Base-by-base conservation (phyloP, 2,797 vertebrate species). In the Myotis findleyi region DNA sequence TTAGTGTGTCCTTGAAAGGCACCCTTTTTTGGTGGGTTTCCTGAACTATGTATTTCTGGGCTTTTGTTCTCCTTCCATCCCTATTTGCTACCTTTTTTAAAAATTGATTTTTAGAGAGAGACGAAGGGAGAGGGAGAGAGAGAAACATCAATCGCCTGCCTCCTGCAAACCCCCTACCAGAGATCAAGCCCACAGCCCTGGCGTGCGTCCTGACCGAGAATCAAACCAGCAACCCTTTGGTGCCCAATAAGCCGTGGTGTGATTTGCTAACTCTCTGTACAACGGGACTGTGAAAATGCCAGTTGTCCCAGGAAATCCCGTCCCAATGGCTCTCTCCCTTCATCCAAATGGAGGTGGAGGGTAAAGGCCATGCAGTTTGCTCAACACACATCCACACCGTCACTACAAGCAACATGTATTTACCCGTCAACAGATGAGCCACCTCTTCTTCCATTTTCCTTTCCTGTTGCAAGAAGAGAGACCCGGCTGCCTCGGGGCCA, bases 361-460 rank as follows among this genome's bases (percentile, higher is more conserved):
- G 16, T 23, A 41, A 69, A 76, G 66, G 53, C 21, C 16, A 41
- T 62, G 53, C 11, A 38, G 25, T 83, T 18, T 84, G 73, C 30
- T 86, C 91, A 57, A 16, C 55, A 75, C 1, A 27, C 83, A 81
- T 25, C 86, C 20, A 30, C 47, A 90, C 7, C 7, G 27, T 33
- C 53, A 55, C 27, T 7, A 12, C 66, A 14, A 18, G 36, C 89
- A 27, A 25, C 49, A n/a, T 18, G 23, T 21, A 66, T 66, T 69
- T 72, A 83, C 69, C 94, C 72, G 21, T 27, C 68, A 57, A 23
- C 23, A 27, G 27, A 3, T 4, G 14, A 72, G 77, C 53, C 1
- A 25, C 30, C n/a, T 76, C 75, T 83, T 69, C 81, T n/a, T 90
- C 71, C 51, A 49, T 72, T 55, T 92, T 83, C 87, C 77, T 80